These are phyloP conservation scores for Drosophila albomicans DNA, from an alignment of 1,140 invertebrate species.

Conservation along the genomic window DNA sequence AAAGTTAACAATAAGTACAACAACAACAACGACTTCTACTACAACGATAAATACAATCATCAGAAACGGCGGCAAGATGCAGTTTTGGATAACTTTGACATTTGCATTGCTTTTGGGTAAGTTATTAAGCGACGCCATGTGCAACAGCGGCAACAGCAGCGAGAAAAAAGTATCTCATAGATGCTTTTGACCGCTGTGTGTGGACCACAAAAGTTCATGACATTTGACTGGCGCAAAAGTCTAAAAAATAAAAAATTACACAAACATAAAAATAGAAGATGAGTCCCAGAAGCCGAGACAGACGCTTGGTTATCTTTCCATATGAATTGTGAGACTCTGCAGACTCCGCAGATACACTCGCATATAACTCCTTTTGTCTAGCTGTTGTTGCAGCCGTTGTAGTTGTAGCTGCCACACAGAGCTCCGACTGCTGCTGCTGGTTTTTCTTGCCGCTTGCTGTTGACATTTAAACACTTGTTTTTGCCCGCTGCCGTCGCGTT, in stretches of 20 bases:
- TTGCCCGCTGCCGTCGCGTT: conserved; percentile 34
- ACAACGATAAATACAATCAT: conserved; percentile 34
- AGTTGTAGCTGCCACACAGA: background rate
- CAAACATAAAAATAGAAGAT: conserved; percentile 61
- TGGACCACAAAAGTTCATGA: conserved; percentile 74
- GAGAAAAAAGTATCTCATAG: conserved; percentile 65
- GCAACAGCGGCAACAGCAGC: background rate
- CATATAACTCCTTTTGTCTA: conserved; percentile 59
- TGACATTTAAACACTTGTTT: conserved; percentile 82
- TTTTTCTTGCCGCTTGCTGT: conserved; percentile 71
- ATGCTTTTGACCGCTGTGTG: conserved; percentile 61
- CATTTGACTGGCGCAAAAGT: conserved; percentile 58
- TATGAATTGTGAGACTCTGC: conserved; percentile 61
- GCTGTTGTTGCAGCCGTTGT: background rate
- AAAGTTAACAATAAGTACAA: conserved; percentile 17
- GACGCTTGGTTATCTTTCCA: conserved; percentile 51
- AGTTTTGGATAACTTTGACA: conserved; percentile 84
- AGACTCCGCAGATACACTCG: conserved; percentile 29
- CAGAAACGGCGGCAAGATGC: conserved; percentile 62
- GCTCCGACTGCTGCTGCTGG: conserved; percentile 39
- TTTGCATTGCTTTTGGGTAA: conserved; percentile 79
- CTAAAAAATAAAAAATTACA: conserved; percentile 5
- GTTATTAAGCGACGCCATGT: conserved; percentile 55
- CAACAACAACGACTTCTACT: conserved; percentile 2
- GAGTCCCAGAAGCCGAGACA: conserved; percentile 53